Conservation (phyloP, 23 tunicate species). For the Styela plicata region DNA sequence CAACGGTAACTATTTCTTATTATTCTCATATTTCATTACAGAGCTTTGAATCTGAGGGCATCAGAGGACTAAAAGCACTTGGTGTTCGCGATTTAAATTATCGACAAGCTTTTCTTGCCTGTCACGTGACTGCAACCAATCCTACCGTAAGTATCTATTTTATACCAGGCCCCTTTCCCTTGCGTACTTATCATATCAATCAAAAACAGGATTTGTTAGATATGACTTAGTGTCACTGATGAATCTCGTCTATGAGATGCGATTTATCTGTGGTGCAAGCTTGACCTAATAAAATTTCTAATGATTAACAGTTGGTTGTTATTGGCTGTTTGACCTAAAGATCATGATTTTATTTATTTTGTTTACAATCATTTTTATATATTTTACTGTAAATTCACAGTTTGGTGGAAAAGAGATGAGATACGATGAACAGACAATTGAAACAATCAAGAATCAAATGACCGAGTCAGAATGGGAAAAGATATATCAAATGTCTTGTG, state of each 20-base stretch:
- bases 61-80: constrained; percentile 82
- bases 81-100: constrained; percentile 96
- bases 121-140: constrained; percentile 83
- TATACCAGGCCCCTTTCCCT: constrained; percentile 5
- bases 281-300: too few relatives aligned
- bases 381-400: constrained; percentile 3
- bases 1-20: too few relatives aligned
- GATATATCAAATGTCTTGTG: constrained; percentile 83
- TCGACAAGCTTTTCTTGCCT: constrained; percentile 90
- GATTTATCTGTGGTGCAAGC: too few relatives aligned
- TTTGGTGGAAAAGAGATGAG: constrained; percentile 83
- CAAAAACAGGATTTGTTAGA: too few relatives aligned
- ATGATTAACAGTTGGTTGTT: too few relatives aligned
- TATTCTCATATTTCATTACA: neutral
- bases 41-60: constrained; percentile 72
- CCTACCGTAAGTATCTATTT: constrained; percentile 40
- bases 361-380: too few relatives aligned
- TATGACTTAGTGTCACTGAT: too few relatives aligned
- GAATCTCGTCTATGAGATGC: too few relatives aligned
- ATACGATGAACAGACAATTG: constrained; percentile 75
- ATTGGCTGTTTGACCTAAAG: too few relatives aligned
- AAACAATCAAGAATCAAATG: constrained; percentile 67
- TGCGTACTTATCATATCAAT: neutral
- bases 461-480: constrained; percentile 90
- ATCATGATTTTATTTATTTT: too few relatives aligned